phyloP scores from a whole-genome alignment of 2,113 vertebrate genomes.

The Etia nguti region DNA sequence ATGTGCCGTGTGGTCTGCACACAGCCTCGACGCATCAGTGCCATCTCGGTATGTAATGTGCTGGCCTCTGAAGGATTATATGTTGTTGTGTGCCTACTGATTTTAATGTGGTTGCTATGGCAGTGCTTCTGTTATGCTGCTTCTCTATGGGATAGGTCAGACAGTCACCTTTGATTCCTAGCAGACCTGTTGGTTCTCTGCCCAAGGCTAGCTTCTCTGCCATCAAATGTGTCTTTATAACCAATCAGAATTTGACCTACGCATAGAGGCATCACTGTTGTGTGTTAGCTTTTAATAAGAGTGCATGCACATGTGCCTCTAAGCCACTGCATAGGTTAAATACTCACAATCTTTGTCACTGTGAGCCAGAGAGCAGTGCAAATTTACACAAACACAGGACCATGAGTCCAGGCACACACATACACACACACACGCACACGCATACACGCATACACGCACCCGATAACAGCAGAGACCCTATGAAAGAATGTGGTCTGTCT shows the following conservation, averaged over 20 bases:
- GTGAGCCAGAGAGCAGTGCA: background rate
- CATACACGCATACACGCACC: background rate
- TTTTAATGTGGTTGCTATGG: background rate
- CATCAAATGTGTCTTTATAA: background rate
- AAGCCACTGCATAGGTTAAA: background rate
- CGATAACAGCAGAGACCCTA: background rate
- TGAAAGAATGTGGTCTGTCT: background rate
- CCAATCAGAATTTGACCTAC: background rate
- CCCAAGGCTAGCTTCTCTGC: background rate
- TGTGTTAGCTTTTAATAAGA: background rate
- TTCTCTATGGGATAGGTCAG: background rate
- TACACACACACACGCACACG: background rate
- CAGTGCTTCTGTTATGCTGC: background rate
- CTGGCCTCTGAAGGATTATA: background rate
- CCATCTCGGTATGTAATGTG: constrained; percentile 85
- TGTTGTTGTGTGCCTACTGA: background rate
- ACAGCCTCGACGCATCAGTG: constrained; percentile 92
- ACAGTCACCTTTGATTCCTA: background rate
- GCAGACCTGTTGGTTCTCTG: background rate
- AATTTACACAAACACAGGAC: background rate
- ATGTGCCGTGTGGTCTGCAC: constrained; percentile 90
- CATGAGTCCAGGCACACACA: background rate
- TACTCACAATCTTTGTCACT: background rate
- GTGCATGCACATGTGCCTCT: background rate
- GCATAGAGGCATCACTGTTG: background rate